Base-by-base conservation (phyloP, 1,140 invertebrate genomes). In the Coelopa frigida region DNA sequence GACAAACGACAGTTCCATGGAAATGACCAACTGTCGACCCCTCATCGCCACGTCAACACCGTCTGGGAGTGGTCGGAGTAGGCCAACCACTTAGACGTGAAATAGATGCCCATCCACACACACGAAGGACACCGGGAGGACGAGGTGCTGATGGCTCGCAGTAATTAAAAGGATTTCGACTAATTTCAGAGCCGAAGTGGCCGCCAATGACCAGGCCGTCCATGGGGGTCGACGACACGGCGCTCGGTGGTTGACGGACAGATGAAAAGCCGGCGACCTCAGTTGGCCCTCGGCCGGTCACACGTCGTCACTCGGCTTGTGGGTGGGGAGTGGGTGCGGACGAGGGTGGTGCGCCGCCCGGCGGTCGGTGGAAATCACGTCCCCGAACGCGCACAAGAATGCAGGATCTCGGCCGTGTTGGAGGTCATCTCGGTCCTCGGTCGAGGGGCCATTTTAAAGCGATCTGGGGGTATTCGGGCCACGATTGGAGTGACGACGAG, bases 141-240 rank as follows among this genome's bases (percentile, higher is more conserved):
- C 58, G 61, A 66, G 61, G 62, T 66, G 62, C 61, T 66, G 62
- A 66, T 59, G 54, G 52, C 53, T 33, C 39, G 27, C 46, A 56
- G 62, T 66, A 66, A 66, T 66, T 66, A 66, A 66, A 66, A 52
- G 55, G 54, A 57, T 58, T 54, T 53, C 50, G 51, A 61, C 61
- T 62, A 66, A 61, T 65, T 65, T 53, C 54, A n/a, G 43, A 32
- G 42, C 39, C 51, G 32, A 46, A 41, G 59, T 55, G 55, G 59
- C 52, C 59, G 58, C 52, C 62, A 59, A 61, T 53, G 59, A 56
- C 49, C 54, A 42, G 56, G 52, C 59, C 59, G 62, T 66, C 62
- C 59, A 59, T n/a, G n/a, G n/a, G n/a, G n/a, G n/a, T n/a, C n/a
- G n/a, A n/a, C n/a, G n/a, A n/a, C n/a, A n/a, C n/a, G n/a, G n/a